A percentile compares a stretch with the other conserved stretches of the same genome.
These are phyloP conservation scores for Holacanthella duospinosa DNA, from an alignment of 2,888 invertebrate species.

Conservation along the genomic window DNA sequence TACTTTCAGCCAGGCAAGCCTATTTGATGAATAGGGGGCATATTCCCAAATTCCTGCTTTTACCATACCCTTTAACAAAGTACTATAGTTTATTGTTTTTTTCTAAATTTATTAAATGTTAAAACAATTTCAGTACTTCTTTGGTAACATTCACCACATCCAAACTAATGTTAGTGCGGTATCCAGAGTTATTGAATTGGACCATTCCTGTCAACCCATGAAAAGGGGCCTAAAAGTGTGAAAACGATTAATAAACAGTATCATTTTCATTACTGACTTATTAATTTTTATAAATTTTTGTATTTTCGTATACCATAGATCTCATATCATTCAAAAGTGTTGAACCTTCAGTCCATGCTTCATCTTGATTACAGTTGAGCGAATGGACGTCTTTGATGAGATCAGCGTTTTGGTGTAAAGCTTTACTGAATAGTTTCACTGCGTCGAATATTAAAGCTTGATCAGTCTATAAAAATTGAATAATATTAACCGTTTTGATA, in stretches of 20 bases:
- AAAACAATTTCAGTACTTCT: slow-evolving; percentile 41
- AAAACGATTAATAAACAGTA: slow-evolving; percentile 5
- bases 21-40: slow-evolving; percentile 42
- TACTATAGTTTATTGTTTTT: neutral
- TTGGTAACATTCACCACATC: slow-evolving; percentile 82
- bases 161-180: slow-evolving; percentile 77
- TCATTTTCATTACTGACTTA: too few relatives aligned
- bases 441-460: slow-evolving; percentile 93
- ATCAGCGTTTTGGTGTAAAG: slow-evolving; percentile 78
- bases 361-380: slow-evolving; percentile 70
- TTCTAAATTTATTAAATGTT: too few relatives aligned
- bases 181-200: slow-evolving; percentile 86
- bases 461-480: slow-evolving; percentile 65
- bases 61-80: slow-evolving; percentile 51
- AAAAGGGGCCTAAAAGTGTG: slow-evolving; percentile 63
- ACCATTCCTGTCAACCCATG: slow-evolving; percentile 83
- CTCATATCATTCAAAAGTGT: slow-evolving; percentile 95
- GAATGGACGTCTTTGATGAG: slow-evolving; percentile 53
- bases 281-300: neutral
- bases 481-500: neutral
- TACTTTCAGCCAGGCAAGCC: neutral
- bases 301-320: too few relatives aligned
- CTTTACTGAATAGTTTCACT: slow-evolving; percentile 83
- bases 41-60: slow-evolving; percentile 74
- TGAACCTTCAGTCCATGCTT: slow-evolving; percentile 88